A percentile compares a stretch with the other conserved stretches of the same genome.
Evolutionary conservation across 2,797 vertebrate genomes (phyloP).

Genomic region (Gambelia wislizenii): DNA sequence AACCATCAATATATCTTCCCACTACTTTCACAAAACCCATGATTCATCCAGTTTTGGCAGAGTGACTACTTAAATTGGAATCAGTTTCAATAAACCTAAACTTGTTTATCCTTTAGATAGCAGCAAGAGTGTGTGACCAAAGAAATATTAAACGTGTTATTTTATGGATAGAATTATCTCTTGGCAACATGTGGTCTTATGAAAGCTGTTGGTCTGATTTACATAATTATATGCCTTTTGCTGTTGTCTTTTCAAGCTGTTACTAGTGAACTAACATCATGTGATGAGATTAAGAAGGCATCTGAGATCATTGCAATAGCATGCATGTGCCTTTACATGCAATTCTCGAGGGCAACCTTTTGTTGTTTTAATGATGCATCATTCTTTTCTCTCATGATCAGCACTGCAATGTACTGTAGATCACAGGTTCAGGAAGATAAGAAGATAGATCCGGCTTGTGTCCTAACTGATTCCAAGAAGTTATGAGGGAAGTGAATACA

Average conservation of each 20-base stretch:
- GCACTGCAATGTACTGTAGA: conserved; percentile 3
- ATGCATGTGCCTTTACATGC: background rate
- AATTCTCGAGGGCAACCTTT: conserved; percentile 26
- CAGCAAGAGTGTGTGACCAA: conserved; percentile 47
- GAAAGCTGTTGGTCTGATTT: conserved; percentile 41
- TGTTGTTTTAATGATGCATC: conserved; percentile 16
- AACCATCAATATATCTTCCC: conserved; percentile 29
- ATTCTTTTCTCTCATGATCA: background rate
- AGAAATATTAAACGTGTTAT: conserved; percentile 57
- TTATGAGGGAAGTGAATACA: conserved; percentile 23
- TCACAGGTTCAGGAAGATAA: conserved; percentile 1
- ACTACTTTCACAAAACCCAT: background rate
- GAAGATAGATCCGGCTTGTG: background rate
- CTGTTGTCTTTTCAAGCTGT: conserved; percentile 40
- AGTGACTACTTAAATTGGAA: conserved; percentile 41
- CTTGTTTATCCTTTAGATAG: conserved; percentile 58
- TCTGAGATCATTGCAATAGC: conserved; percentile 4
- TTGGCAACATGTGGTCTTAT: conserved; percentile 40
- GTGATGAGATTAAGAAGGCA: conserved; percentile 24
- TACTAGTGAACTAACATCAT: conserved; percentile 36
- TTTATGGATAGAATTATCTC: conserved; percentile 56
- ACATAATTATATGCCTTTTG: conserved; percentile 38
- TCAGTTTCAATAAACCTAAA: conserved; percentile 57
- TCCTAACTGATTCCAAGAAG: conserved; percentile 28
- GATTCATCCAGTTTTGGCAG: conserved; percentile 52